Conservation (phyloP, 1,140 invertebrate genomes). For the Drosophila pseudoobscura region DNA sequence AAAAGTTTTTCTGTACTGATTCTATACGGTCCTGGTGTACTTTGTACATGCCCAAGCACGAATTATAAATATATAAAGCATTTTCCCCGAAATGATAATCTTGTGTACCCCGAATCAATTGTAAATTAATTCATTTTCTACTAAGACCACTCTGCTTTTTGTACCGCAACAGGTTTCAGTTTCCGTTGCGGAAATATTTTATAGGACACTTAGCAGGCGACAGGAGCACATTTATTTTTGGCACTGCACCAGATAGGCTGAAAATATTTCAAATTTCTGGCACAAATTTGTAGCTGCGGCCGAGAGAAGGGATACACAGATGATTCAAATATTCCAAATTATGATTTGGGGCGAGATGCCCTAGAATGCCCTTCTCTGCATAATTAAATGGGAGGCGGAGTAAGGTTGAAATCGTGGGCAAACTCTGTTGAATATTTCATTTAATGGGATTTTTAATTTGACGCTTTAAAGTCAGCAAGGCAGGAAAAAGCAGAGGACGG, state of each 20-base stretch:
- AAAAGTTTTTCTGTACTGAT: too few species aligned
- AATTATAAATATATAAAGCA: too few species aligned
- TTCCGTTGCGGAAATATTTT: conserved; percentile 27
- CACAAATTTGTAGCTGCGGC: conserved; percentile 16
- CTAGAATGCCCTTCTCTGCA: conserved; percentile 17
- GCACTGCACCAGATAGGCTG: conserved; percentile 16
- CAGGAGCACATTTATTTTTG: conserved; percentile 26
- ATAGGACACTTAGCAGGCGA: conserved; percentile 30
- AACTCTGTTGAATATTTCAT: conserved; percentile 69
- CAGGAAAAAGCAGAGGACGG: neutral
- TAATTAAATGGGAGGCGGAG: conserved; percentile 51
- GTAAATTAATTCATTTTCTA: too few species aligned
- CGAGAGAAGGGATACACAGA: conserved; percentile 12
- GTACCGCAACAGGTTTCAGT: conserved; percentile 4
- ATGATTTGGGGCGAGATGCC: conserved; percentile 14
- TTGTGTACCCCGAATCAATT: too few species aligned
- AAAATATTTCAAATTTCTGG: conserved; percentile 35
- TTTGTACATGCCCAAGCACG: too few species aligned
- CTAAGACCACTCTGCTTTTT: too few species aligned
- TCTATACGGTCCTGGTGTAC: too few species aligned
- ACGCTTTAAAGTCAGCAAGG: conserved; percentile 52
- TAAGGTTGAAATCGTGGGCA: conserved; percentile 48
- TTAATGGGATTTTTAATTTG: conserved; percentile 67
- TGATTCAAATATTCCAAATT: conserved; percentile 45
- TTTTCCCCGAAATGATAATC: too few species aligned